A percentile compares a stretch with the other conserved stretches of the same genome.
Evolutionary conservation across 2,113 vertebrate species (phyloP).

Genomic region (Paralichthys olivaceus): DNA sequence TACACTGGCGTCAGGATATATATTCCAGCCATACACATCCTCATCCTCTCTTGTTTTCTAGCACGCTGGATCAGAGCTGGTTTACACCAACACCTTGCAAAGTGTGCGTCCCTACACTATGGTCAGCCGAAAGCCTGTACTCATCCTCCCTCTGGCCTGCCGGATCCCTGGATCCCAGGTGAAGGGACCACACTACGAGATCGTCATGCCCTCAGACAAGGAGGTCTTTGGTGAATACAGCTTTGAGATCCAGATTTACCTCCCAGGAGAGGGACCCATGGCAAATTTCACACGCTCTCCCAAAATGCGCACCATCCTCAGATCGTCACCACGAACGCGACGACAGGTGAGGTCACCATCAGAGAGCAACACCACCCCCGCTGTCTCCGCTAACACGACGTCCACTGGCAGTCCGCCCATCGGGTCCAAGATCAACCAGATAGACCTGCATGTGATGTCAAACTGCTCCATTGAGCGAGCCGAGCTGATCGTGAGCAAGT

Average conservation of each 20-base stretch:
- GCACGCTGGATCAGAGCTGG: slow-evolving; percentile 73
- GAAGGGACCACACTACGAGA: not conserved
- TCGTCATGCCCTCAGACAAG: slow-evolving; percentile 40
- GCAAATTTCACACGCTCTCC: not conserved
- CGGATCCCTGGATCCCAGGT: slow-evolving; percentile 49
- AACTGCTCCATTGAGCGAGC: slow-evolving; percentile 44
- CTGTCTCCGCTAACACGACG: not conserved
- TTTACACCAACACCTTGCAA: slow-evolving; percentile 79
- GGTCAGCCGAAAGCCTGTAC: slow-evolving; percentile 59
- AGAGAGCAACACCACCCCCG: no score
- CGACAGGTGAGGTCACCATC: not conserved
- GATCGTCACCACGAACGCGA: not conserved
- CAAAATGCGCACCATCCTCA: rapidly evolving
- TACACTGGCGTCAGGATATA: not conserved
- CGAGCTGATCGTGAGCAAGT: slow-evolving; percentile 65
- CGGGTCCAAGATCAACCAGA: not conserved
- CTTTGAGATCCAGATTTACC: slow-evolving; percentile 59
- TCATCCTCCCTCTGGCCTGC: slow-evolving; percentile 77
- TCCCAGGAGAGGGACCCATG: slow-evolving; percentile 62
- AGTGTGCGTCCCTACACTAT: slow-evolving; percentile 53
- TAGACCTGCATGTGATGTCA: slow-evolving; percentile 74
- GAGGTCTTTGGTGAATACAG: slow-evolving; percentile 57
- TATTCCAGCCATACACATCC: not conserved
- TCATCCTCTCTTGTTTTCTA: slow-evolving; percentile 25
- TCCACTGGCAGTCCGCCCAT: rapidly evolving